Conservation (phyloP, 2,888 invertebrate genomes). For the Muscina levida region DNA sequence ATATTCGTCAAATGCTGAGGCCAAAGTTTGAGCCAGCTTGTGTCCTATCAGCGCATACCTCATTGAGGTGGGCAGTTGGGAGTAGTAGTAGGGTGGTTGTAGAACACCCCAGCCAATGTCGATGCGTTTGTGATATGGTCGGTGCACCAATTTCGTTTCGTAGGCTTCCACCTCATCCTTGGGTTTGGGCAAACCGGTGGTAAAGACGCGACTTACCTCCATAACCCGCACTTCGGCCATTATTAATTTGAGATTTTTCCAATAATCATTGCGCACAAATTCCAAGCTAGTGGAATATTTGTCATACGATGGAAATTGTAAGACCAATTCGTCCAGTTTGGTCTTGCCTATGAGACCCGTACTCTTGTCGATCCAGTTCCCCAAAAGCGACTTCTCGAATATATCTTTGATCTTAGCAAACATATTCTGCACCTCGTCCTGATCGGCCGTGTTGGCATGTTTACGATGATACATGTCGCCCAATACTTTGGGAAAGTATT, state of each 20-base stretch:
- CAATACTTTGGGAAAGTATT: conserved; percentile 71
- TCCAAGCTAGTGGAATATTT: conserved; percentile 64
- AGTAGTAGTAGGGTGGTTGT: conserved; percentile 74
- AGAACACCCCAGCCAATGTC: conserved; percentile 73
- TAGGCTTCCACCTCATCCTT: conserved; percentile 72
- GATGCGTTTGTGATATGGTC: conserved; percentile 71
- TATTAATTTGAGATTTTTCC: conserved; percentile 69
- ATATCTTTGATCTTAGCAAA: conserved; percentile 68
- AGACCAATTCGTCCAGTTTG: conserved; percentile 70
- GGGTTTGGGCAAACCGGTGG: conserved; percentile 66
- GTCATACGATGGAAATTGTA: conserved; percentile 67
- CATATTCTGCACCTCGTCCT: conserved; percentile 68
- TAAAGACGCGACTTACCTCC: conserved; percentile 68
- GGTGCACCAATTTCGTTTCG: conserved; percentile 71
- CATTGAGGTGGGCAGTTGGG: conserved; percentile 70
- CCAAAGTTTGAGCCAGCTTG: conserved; percentile 70
- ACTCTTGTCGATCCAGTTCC: conserved; percentile 74
- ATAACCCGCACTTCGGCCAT: conserved; percentile 68
- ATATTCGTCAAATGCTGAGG: conserved; percentile 73
- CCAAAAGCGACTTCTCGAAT: conserved; percentile 68
- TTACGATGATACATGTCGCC: conserved; percentile 74
- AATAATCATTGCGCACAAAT: conserved; percentile 68
- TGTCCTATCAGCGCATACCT: conserved; percentile 73
- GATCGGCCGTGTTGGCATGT: conserved; percentile 66
- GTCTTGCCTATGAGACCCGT: conserved; percentile 72